Evolutionary conservation across 2,888 invertebrate species (phyloP), one percentile per base, ranked within the genome.

Genomic region (Cylindroiulus punctatus): DNA sequence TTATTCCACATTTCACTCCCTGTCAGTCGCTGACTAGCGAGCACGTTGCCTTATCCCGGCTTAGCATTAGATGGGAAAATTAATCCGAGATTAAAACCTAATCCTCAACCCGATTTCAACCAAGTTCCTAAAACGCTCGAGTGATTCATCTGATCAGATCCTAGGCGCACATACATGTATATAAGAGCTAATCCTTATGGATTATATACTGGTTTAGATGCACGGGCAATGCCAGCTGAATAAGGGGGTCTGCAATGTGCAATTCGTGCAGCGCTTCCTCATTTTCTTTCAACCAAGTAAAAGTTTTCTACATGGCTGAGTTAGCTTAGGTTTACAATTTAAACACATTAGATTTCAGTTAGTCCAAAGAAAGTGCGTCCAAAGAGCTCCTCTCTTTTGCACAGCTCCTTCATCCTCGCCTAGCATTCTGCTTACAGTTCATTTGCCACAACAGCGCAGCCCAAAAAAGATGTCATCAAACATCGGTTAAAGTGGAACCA

Each of bases 31-130:
- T 81, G 32, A 81, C 32, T 26, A 81, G 32, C 32, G 32, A 81
- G 22, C 47, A 42, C 26, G 12, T 17, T 44, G 36, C 42, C 84
- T 84, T 47, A 84, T 84, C 84, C 84, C 40, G 40, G 40, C 84
- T 84, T 84, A 42, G 47, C 52, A 44, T 44, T 44, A 84, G 84
- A 84, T 44, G 84, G 84, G 44, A 84, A 84, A 47, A 36, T 84
- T 84, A 84, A 84, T 42, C 84, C 14, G 52, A 47, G 84, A 84
- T 84, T 84, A 84, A 84, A 84, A 42, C 44, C 40, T 42, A 84
- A 84, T 44, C 26, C 84, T 22, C 84, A 42, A 47, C 26, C 44
- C 42, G 84, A 47, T 44, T 44, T 84, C 44, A 26, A 26, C 84
- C 84, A 26, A 84, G 14, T 84, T 84, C 47, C 44, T 3, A 42